Percentiles rank a stretch among this genome's conserved stretches.
phyloP scores from a whole-genome alignment of 1,140 invertebrate species.

The Chionoecetes opilio region DNA sequence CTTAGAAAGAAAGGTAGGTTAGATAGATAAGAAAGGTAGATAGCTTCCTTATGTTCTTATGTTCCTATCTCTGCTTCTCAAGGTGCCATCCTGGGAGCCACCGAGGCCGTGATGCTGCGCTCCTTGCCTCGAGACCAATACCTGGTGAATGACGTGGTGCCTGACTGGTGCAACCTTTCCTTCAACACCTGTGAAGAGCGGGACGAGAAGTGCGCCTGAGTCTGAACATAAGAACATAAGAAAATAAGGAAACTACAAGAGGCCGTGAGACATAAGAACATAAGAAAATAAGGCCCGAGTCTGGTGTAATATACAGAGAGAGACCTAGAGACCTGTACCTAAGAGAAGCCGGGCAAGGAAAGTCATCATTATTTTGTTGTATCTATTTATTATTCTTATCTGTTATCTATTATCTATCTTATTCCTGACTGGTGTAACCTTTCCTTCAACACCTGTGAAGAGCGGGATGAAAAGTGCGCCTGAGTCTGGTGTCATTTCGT shows the following conservation, averaged over 20 bases:
- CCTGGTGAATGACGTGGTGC: conserved; percentile 88
- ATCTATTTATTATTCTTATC: too few species aligned
- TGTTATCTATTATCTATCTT: too few species aligned
- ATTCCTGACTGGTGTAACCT: conserved; percentile 94
- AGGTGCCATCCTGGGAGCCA: conserved; percentile 93
- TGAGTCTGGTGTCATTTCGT: conserved; percentile 30
- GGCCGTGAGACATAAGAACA: too few species aligned
- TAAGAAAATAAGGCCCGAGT: too few species aligned
- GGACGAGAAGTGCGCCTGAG: conserved; percentile 60
- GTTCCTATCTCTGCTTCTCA: conserved; percentile 81
- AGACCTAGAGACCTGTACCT: too few species aligned
- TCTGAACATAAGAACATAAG: background rate
- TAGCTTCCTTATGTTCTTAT: background rate
- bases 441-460: conserved; percentile 55
- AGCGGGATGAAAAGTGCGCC: conserved; percentile 51
- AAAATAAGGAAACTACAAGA: too few species aligned
- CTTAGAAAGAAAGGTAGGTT: too few species aligned
- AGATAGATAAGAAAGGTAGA: background rate
- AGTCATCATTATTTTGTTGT: too few species aligned
- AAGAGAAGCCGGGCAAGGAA: too few species aligned
- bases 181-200: conserved; percentile 55
- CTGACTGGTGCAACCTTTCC: conserved; percentile 91
- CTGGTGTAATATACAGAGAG: too few species aligned
- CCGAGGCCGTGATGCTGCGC: conserved; percentile 90
- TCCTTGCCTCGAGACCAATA: conserved; percentile 91